Percentiles rank a stretch among this genome's conserved stretches.
These are phyloP conservation scores for Labia minor DNA, from an alignment of 2,888 invertebrate genomes.

Conservation along the genomic window DNA sequence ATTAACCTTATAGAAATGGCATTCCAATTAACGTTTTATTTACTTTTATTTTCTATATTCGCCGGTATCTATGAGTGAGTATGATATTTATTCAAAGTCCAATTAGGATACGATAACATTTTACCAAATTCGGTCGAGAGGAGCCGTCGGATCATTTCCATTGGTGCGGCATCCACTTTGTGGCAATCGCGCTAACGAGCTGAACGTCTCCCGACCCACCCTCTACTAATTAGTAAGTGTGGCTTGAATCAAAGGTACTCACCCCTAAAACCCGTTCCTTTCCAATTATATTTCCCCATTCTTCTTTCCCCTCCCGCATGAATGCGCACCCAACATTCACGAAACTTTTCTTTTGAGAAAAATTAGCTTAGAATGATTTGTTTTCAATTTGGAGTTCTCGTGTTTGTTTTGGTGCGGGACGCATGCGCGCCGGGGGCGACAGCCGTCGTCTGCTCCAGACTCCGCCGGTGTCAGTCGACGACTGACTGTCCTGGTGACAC, in stretches of 20 bases:
- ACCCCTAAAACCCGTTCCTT: neutral
- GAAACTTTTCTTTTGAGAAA: neutral
- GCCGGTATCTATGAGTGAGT: neutral
- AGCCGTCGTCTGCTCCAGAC: neutral
- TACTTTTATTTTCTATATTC: conserved; percentile 1
- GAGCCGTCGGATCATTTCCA: neutral
- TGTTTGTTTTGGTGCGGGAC: neutral
- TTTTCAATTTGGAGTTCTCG: neutral
- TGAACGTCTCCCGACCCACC: neutral
- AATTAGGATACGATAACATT: conserved; percentile 13
- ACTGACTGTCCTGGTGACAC: neutral
- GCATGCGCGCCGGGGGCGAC: neutral
- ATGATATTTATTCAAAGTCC: conserved; percentile 1
- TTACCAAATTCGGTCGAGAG: conserved; percentile 5
- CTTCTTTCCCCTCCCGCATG: too few relatives aligned
- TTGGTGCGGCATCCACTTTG: conserved; percentile 13
- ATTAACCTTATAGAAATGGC: conserved; percentile 1
- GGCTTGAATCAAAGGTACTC: conserved; percentile 26
- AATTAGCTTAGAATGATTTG: conserved; percentile 3
- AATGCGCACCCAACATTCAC: neutral
- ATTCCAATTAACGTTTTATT: conserved; percentile 13
- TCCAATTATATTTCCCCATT: neutral
- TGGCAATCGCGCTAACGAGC: conserved; percentile 13
- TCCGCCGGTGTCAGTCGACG: conserved; percentile 4
- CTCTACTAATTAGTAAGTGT: conserved; percentile 26